Conservation (phyloP, 1,140 invertebrate genomes). For the Macrostomum lignano region DNA sequence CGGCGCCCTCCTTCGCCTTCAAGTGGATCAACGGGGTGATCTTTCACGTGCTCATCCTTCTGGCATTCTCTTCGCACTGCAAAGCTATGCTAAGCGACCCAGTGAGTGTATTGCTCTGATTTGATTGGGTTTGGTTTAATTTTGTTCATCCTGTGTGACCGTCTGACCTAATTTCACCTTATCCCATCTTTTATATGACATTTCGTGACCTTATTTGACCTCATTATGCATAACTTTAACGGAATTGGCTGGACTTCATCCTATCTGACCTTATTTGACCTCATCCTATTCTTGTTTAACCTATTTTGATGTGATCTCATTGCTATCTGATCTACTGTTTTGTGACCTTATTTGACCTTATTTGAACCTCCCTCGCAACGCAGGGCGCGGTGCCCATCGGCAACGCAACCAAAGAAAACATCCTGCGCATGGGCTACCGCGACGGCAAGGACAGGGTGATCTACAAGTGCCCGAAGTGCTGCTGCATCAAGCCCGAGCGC, state of each 20-base stretch:
- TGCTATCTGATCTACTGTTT: no score
- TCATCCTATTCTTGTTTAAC: no score
- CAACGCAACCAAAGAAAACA: conserved; percentile 93
- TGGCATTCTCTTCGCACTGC: conserved; percentile 69
- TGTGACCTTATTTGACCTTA: conserved; percentile 6
- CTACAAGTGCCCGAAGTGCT: conserved; percentile 91
- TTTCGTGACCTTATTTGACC: no score
- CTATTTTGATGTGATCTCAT: no score
- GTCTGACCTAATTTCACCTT: no score
- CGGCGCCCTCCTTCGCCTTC: conserved; percentile 43
- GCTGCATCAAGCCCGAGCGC: conserved; percentile 84
- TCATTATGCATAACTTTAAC: no score
- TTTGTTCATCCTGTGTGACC: no score
- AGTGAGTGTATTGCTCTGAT: no score
- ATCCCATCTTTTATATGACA: no score
- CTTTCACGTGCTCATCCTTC: conserved; percentile 56
- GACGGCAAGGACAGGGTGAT: conserved; percentile 40
- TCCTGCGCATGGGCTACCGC: conserved; percentile 63
- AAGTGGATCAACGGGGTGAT: conserved; percentile 59
- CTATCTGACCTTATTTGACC: no score
- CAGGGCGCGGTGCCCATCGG: conserved; percentile 85
- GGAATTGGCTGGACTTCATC: no score
- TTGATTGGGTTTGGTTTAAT: no score
- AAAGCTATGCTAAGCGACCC: conserved; percentile 95
- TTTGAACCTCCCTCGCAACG: conserved; percentile 7